These are phyloP conservation scores for Stigmatopora argus DNA, from an alignment of 2,113 vertebrate genomes.

Conservation along the genomic window DNA sequence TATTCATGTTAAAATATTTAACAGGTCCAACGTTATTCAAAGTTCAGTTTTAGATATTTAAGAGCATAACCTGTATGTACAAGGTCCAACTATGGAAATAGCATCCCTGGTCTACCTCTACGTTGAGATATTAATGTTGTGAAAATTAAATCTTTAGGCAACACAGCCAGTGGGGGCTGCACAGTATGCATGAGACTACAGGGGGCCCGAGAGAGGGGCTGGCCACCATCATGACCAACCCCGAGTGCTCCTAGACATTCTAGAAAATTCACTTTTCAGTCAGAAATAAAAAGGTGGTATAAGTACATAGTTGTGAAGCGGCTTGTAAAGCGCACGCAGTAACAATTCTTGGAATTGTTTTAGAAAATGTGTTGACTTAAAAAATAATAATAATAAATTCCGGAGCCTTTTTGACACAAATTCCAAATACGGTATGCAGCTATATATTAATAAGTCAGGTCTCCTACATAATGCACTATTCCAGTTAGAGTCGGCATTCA, in stretches of 20 bases:
- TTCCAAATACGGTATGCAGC: constrained; percentile 54
- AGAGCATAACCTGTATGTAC: not conserved
- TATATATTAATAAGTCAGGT: constrained; percentile 52
- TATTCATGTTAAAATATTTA: not conserved
- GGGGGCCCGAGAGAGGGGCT: constrained; percentile 39
- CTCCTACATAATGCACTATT: constrained; percentile 45
- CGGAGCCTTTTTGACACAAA: constrained; percentile 43
- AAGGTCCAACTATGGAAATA: not conserved
- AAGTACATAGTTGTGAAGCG: constrained; percentile 58
- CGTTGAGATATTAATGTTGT: constrained; percentile 24
- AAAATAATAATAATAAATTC: constrained; percentile 21
- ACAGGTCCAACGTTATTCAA: not conserved
- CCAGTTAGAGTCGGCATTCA: constrained; percentile 71
- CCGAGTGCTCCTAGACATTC: constrained; percentile 46
- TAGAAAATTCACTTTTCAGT: constrained; percentile 59
- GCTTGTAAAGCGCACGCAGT: constrained; percentile 38
- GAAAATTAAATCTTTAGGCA: constrained; percentile 64
- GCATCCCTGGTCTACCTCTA: constrained; percentile 56
- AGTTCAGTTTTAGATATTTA: not conserved
- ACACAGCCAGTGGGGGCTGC: constrained; percentile 65
- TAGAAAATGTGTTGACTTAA: constrained; percentile 33
- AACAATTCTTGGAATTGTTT: constrained; percentile 71
- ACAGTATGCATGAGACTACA: constrained; percentile 59
- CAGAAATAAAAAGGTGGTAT: constrained; percentile 60
- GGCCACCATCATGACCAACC: constrained; percentile 1